Evolutionary conservation across 2,888 invertebrate genomes (phyloP).

Genomic region (Sphinx pinastri): DNA sequence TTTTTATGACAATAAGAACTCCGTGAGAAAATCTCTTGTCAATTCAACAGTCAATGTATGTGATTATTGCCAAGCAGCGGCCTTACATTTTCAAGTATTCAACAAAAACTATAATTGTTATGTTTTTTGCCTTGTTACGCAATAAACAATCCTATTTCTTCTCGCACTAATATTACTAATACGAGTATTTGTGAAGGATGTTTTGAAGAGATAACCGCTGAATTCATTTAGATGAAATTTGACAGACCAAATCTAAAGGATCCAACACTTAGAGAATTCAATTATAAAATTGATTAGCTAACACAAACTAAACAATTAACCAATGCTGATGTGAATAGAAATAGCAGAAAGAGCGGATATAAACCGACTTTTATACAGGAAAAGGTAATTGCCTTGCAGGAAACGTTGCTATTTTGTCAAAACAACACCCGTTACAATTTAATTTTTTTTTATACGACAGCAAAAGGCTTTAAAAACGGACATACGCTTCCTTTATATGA

Average conservation of each 20-base stretch:
- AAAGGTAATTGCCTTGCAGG: background rate
- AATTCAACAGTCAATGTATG: conserved; percentile 8
- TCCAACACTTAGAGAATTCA: too few species aligned
- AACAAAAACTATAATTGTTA: background rate
- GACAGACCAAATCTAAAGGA: too few species aligned
- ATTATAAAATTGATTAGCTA: background rate
- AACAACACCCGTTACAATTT: background rate
- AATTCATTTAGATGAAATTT: too few species aligned
- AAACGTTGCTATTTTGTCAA: background rate
- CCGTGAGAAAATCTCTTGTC: background rate
- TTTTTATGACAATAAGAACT: background rate
- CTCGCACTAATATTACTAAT: too few species aligned
- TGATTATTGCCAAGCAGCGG: background rate
- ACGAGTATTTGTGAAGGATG: too few species aligned
- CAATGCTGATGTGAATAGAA: background rate
- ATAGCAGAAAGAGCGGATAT: background rate
- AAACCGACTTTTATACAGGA: conserved; percentile 1
- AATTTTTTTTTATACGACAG: background rate
- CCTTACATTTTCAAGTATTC: too few species aligned
- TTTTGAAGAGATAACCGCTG: background rate
- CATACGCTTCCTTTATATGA: conserved; percentile 22
- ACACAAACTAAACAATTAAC: background rate
- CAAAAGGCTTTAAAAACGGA: background rate
- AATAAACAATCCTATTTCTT: background rate
- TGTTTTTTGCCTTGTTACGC: background rate